phyloP scores from a whole-genome alignment of 1,140 invertebrate species.

The Macrosteles quadrilineatus region DNA sequence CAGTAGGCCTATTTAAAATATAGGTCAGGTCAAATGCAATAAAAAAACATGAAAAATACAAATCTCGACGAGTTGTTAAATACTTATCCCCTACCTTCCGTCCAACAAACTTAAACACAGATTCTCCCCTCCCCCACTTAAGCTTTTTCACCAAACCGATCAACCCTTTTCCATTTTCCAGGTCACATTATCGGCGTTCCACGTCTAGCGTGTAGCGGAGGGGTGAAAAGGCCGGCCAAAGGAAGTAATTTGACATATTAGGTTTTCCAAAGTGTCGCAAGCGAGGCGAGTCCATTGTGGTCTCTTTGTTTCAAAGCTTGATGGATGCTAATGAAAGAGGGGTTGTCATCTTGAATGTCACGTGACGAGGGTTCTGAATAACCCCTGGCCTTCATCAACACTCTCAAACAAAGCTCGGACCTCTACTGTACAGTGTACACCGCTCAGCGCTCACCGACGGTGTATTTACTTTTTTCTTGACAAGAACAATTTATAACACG shows the following conservation, averaged over 20 bases:
- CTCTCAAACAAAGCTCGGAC: constrained; percentile 21
- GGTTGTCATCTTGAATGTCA: constrained; percentile 29
- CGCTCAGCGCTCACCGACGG: neutral
- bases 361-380: constrained; percentile 27
- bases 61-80: too few species aligned
- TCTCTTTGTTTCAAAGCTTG: constrained; percentile 40
- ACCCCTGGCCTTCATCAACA: constrained; percentile 18
- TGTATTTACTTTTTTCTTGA: neutral
- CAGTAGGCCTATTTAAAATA: too few species aligned
- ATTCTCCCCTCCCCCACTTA: too few species aligned
- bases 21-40: too few species aligned
- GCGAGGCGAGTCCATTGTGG: constrained; percentile 4
- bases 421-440: neutral
- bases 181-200: too few species aligned
- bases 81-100: too few species aligned
- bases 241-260: constrained; percentile 26
- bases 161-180: too few species aligned
- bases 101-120: too few species aligned
- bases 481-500: constrained; percentile 24
- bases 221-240: constrained; percentile 9
- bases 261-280: constrained; percentile 17
- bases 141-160: too few species aligned
- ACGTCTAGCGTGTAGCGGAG: neutral
- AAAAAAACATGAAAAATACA: too few species aligned
- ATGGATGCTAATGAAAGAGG: constrained; percentile 41